These are phyloP conservation scores for Ptychochromis oligacanthus DNA, from an alignment of 2,113 vertebrate species.

Conservation along the genomic window DNA sequence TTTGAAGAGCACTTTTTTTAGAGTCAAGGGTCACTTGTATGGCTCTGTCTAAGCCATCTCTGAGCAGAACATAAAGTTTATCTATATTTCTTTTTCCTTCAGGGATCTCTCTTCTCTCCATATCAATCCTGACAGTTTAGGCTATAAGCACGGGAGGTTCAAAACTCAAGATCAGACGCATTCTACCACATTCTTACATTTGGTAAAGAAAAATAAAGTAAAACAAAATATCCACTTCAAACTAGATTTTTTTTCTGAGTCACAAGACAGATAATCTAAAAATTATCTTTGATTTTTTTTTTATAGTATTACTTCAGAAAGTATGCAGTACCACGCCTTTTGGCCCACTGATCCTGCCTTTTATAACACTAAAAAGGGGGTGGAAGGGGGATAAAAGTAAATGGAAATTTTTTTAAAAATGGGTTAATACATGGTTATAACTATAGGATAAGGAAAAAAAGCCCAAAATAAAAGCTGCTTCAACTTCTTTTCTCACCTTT, in stretches of 20 bases:
- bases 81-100: slow-evolving; percentile 64
- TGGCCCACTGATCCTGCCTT: slow-evolving; percentile 76
- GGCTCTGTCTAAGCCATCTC: slow-evolving; percentile 17
- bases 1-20: slow-evolving; percentile 57
- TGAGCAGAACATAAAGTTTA: slow-evolving; percentile 3
- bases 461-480: slow-evolving; percentile 79
- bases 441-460: slow-evolving; percentile 63
- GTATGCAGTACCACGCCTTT: slow-evolving; percentile 80
- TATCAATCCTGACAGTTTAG: slow-evolving; percentile 30
- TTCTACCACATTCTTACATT: slow-evolving; percentile 70
- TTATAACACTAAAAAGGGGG: slow-evolving; percentile 69
- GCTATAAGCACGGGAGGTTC: slow-evolving; percentile 53
- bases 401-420: slow-evolving; percentile 36
- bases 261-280: slow-evolving; percentile 76
- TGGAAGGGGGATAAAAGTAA: slow-evolving; percentile 61
- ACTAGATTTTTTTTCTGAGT: slow-evolving; percentile 77
- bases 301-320: slow-evolving; percentile 77
- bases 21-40: slow-evolving; percentile 12
- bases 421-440: slow-evolving; percentile 73
- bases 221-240: slow-evolving; percentile 81
- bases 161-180: slow-evolving; percentile 56
- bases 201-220: slow-evolving; percentile 66
- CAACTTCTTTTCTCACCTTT: slow-evolving; percentile 62
- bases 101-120: slow-evolving; percentile 57
- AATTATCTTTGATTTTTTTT: slow-evolving; percentile 53